phyloP scores from a whole-genome alignment of 2,797 vertebrate species.

The Crenichthys baileyi region DNA sequence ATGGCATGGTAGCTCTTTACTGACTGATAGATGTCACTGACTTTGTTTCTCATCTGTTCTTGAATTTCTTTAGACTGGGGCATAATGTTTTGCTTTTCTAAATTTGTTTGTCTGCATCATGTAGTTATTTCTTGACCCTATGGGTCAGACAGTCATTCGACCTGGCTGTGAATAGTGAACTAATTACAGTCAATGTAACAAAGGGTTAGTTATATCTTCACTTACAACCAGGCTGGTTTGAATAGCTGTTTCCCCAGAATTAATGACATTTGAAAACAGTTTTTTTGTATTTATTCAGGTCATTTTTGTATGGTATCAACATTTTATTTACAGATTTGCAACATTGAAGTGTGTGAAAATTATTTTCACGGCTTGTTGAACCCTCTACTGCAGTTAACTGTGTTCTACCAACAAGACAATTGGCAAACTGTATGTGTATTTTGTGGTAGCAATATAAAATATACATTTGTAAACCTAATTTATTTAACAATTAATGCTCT shows the following conservation, averaged over 20 bases:
- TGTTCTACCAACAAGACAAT: no score
- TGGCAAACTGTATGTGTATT: no score
- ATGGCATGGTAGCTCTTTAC: neutral
- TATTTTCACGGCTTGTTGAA: no score
- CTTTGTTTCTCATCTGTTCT: neutral
- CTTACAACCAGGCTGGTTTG: neutral
- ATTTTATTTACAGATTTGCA: neutral
- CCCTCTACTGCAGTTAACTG: no score
- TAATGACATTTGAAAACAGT: neutral
- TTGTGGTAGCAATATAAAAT: no score
- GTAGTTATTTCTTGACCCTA: neutral
- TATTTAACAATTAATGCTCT: no score
- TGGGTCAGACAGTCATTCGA: neutral
- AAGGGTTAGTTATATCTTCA: neutral
- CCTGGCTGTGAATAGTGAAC: neutral
- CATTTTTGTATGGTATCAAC: neutral
- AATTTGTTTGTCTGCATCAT: no score
- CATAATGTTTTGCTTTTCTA: neutral
- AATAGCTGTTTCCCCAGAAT: neutral
- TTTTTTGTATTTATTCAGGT: neutral
- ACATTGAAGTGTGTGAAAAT: no score
- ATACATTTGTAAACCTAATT: no score
- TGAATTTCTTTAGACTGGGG: neutral
- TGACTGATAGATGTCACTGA: neutral
- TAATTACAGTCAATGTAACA: neutral